These are phyloP conservation scores for Aphis gossypii DNA, from an alignment of 1,140 invertebrate species.

Conservation along the genomic window DNA sequence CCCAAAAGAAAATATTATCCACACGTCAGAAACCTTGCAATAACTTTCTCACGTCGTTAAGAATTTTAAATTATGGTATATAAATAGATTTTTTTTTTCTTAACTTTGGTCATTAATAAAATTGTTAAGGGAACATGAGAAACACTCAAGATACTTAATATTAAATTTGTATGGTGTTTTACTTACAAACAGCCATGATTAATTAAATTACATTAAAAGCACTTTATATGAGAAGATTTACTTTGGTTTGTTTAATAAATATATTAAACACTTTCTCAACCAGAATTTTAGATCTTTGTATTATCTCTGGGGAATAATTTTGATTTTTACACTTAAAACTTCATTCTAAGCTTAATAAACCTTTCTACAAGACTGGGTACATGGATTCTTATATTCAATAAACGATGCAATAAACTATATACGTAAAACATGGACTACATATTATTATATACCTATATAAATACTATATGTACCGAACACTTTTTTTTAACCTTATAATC, in stretches of 20 bases:
- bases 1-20: neutral
- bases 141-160: conserved; percentile 13
- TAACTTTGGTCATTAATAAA: conserved; percentile 13
- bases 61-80: neutral
- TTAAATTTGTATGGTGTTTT: conserved; percentile 10
- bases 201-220: conserved; percentile 14
- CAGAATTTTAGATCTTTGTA: neutral
- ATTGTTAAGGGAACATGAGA: neutral
- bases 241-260: neutral
- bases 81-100: neutral
- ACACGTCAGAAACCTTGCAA: neutral
- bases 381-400: neutral
- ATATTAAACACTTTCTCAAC: neutral
- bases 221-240: conserved; percentile 12
- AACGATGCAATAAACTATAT: neutral
- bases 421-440: neutral
- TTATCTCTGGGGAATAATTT: neutral
- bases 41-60: neutral
- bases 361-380: neutral
- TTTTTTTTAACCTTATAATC: neutral
- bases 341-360: neutral
- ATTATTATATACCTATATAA: no score
- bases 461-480: neutral
- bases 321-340: neutral
- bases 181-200: conserved; percentile 5